Percentiles rank a stretch among this genome's conserved stretches.
These are phyloP conservation scores for Phaenicophaeus curvirostris DNA, from an alignment of 2,797 vertebrate species.

Conservation along the genomic window DNA sequence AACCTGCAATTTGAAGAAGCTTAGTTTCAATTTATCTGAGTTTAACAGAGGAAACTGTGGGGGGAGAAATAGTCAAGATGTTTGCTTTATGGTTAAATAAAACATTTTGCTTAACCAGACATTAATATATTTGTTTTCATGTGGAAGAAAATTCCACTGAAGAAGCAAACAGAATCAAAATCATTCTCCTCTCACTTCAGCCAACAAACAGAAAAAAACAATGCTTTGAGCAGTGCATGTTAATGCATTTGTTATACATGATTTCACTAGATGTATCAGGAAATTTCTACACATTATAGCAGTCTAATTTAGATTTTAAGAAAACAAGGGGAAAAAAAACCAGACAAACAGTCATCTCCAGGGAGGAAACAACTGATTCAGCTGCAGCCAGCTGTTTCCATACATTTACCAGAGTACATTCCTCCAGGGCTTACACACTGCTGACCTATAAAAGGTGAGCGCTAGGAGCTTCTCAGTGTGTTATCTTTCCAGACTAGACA, in stretches of 20 bases:
- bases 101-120: neutral
- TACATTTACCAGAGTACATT: constrained; percentile 52
- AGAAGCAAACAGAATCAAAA: neutral
- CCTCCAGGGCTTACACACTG: neutral
- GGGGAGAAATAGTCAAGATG: neutral
- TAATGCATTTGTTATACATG: neutral
- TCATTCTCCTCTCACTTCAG: neutral
- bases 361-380: constrained; percentile 55
- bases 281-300: constrained; percentile 6
- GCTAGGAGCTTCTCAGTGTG: neutral
- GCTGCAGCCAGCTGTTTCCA: constrained; percentile 51
- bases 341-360: constrained; percentile 31
- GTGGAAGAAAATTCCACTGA: neutral
- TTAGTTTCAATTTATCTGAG: neutral
- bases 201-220: neutral
- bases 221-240: neutral
- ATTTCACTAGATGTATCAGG: neutral
- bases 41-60: neutral
- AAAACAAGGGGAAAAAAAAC: neutral
- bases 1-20: constrained; percentile 7
- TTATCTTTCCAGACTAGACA: neutral
- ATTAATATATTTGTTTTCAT: neutral
- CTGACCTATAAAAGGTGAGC: constrained; percentile 50
- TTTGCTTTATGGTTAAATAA: neutral
- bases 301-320: constrained; percentile 19